Conservation (phyloP, 2,113 vertebrate species). For the Gallinago undulata region DNA sequence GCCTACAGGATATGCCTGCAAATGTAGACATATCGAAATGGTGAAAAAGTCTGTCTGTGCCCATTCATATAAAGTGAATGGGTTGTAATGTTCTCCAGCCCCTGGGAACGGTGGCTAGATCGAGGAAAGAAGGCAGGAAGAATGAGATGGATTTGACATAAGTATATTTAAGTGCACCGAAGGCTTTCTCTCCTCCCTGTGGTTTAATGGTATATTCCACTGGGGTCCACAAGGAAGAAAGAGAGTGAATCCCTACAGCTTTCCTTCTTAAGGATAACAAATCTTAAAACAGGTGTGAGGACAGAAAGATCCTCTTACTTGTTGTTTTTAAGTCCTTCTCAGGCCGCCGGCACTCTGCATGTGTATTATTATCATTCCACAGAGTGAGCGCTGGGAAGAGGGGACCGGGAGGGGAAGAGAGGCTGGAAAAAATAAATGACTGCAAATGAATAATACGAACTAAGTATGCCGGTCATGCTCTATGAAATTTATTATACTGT, state of each 20-base stretch:
- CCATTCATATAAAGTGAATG: conserved; percentile 95
- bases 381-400: conserved; percentile 8
- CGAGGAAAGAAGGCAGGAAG: conserved; percentile 89
- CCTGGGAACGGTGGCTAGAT: conserved; percentile 86
- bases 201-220: conserved; percentile 90
- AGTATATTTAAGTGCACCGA: conserved; percentile 90
- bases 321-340: conserved; percentile 59
- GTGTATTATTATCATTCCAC: conserved; percentile 71
- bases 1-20: conserved; percentile 99
- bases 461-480: conserved; percentile 71
- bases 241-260: conserved; percentile 88
- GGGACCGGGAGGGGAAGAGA: not conserved
- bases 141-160: conserved; percentile 98
- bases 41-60: conserved; percentile 97
- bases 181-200: conserved; percentile 87
- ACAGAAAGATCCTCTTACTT: conserved; percentile 78
- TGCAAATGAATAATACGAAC: conserved; percentile 74
- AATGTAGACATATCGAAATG: conserved; percentile 92
- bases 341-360: conserved; percentile 6
- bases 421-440: conserved; percentile 69
- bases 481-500: conserved; percentile 76
- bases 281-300: conserved; percentile 94
- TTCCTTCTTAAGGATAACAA: conserved; percentile 88
- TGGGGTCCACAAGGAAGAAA: conserved; percentile 88
- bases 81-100: conserved; percentile 92